Base-by-base conservation (phyloP, 2,113 vertebrate genomes). In the Mungos mungo region DNA sequence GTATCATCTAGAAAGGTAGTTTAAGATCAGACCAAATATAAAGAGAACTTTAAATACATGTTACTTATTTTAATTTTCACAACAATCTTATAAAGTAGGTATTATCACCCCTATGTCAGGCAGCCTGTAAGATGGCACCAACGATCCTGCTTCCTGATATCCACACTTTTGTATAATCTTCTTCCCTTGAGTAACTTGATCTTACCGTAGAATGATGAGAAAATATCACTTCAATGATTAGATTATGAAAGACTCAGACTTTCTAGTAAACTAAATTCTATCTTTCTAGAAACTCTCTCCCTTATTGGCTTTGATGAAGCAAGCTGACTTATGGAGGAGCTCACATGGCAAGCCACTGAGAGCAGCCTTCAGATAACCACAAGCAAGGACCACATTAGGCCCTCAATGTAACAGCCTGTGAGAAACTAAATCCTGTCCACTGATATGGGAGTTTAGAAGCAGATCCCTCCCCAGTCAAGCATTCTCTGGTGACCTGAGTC, bases 1-100 rank as follows among this genome's bases (percentile, higher is more conserved):
- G 54, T 66, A 89, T 57, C 65, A 96, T 72, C 63, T 50, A 72
- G 54, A 72, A 96, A 96, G 71, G 57, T 68, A 88, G 71, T 84
- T 94, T 63, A 94, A 93, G 10, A 60, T 80, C 10, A 85, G 45
- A 87, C 15, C n/a, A 88, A 96, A 97, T 97, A 65, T 90, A 92
- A 92, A 83, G 66, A 33, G 27, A 79, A 71, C 69, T 86, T 95
- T 79, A 76, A 96, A 94, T 71, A 45, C 11, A 93, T 35, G 38
- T 85, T 77, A 96, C 31, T 92, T 93, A 72, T 85, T 84, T 80
- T 63, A 69, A 86, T 85, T 80, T 76, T 81, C 38, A 91, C 18
- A 88, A 81, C 66, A 68, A 52, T 85, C 38, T 93, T 76, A 15
- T 74, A 21, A 92, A 82, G 29, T 63, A 86, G 63, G 33, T 45